These are phyloP conservation scores for Drosophila histrio DNA, from an alignment of 2,888 invertebrate species.

Conservation along the genomic window DNA sequence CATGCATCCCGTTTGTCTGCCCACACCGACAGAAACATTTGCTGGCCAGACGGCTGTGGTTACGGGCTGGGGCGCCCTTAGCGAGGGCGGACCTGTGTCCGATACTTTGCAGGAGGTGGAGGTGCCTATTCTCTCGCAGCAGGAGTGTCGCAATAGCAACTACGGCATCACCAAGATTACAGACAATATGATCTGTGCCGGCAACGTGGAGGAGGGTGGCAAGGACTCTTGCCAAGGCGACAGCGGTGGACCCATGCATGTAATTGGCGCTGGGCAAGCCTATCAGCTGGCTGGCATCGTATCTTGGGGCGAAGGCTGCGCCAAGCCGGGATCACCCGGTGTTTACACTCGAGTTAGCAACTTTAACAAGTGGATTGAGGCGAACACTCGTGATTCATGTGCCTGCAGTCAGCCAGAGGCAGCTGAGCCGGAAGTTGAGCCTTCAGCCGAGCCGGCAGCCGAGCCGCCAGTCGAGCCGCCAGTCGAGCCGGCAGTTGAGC, in stretches of 20 bases:
- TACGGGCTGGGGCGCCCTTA: constrained; percentile 91
- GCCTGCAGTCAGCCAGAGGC: constrained; percentile 84
- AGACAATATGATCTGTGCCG: constrained; percentile 83
- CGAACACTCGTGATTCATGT: constrained; percentile 88
- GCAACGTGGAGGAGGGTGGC: constrained; percentile 77
- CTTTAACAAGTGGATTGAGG: constrained; percentile 88
- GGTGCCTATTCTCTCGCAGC: constrained; percentile 88
- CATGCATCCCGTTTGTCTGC: constrained; percentile 91
- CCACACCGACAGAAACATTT: constrained; percentile 83
- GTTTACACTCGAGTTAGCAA: constrained; percentile 93
- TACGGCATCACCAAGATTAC: constrained; percentile 80
- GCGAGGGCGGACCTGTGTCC: constrained; percentile 89
- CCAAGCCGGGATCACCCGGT: constrained; percentile 89
- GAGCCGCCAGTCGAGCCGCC: too few species aligned
- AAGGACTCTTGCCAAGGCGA: constrained; percentile 84
- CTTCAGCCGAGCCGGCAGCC: too few species aligned
- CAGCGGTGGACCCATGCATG: constrained; percentile 83
- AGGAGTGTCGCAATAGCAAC: constrained; percentile 82
- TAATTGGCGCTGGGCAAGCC: constrained; percentile 52
- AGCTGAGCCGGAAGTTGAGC: constrained; percentile 20
- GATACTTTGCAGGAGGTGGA: constrained; percentile 89
- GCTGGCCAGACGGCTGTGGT: constrained; percentile 86
- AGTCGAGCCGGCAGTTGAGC: too few species aligned
- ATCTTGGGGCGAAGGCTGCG: constrained; percentile 85
- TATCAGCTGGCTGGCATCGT: constrained; percentile 87